phyloP scores from a whole-genome alignment of 1,140 invertebrate genomes.

The Formica selysi region DNA sequence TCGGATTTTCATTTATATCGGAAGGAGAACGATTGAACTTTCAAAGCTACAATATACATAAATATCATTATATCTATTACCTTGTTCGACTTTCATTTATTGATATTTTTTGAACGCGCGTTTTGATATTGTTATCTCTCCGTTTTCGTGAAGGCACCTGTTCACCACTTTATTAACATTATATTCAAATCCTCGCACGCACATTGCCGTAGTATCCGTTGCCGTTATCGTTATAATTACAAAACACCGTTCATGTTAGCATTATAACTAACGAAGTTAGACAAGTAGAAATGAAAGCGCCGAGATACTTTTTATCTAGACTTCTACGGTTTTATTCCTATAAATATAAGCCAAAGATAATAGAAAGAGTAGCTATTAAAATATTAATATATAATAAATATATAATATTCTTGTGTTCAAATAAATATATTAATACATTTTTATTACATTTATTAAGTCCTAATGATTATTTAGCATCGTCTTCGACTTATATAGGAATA shows the following conservation, averaged over 20 bases:
- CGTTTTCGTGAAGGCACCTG: slow-evolving; percentile 34
- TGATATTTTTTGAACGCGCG: background rate
- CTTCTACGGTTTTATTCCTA: slow-evolving; percentile 14
- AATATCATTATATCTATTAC: background rate
- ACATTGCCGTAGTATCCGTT: background rate
- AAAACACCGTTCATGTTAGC: slow-evolving; percentile 13
- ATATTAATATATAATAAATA: background rate
- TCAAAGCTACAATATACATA: slow-evolving; percentile 14
- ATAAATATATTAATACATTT: background rate
- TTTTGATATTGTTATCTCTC: background rate
- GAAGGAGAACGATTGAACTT: slow-evolving; percentile 16
- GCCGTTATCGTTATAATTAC: slow-evolving; percentile 5
- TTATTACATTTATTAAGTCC: background rate
- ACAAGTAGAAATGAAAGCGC: background rate
- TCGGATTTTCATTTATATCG: background rate
- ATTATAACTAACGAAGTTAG: slow-evolving; percentile 6
- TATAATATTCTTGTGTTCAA: background rate
- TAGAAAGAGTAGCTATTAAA: slow-evolving; percentile 5
- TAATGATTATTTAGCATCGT: slow-evolving; percentile 26
- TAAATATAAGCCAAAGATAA: background rate
- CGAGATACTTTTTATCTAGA: background rate
- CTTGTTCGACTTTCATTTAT: slow-evolving; percentile 9
- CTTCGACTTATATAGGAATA: slow-evolving; percentile 33
- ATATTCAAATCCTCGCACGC: background rate
- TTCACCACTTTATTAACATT: slow-evolving; percentile 8